Percentiles rank a stretch among this genome's conserved stretches.
phyloP scores from a whole-genome alignment of 30 jellyfish, hydroid and myxozoan genomes.

The Aurelia sp. region DNA sequence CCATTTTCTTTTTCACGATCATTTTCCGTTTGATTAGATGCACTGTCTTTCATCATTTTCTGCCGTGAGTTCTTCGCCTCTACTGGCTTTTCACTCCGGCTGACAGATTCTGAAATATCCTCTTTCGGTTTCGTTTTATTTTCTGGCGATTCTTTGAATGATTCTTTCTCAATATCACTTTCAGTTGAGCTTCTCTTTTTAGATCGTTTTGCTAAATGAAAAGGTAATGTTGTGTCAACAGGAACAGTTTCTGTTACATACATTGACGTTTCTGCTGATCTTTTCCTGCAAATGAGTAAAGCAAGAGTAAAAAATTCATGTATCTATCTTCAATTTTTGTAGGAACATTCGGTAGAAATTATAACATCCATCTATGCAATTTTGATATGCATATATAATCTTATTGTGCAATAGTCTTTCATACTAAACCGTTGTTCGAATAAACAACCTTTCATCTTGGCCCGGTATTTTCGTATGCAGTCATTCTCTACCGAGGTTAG shows the following conservation, averaged over 20 bases:
- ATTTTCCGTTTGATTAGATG: not conserved
- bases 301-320: not conserved
- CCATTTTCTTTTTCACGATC: not conserved
- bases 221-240: conserved; percentile 16
- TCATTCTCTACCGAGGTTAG: too few relatives aligned
- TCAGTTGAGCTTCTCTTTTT: conserved; percentile 7
- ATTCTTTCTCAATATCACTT: not conserved
- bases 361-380: too few relatives aligned
- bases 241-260: conserved; percentile 61
- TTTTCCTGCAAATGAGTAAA: conserved; percentile 31
- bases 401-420: too few relatives aligned
- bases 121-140: not conserved
- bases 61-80: too few relatives aligned
- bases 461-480: too few relatives aligned
- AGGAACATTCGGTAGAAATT: too few relatives aligned
- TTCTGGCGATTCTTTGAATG: not conserved
- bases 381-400: too few relatives aligned
- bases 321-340: too few relatives aligned
- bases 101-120: too few relatives aligned
- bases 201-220: conserved; percentile 40
- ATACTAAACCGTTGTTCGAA: too few relatives aligned
- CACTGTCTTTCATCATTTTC: not conserved
- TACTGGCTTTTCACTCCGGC: too few relatives aligned
- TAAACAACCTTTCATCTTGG: too few relatives aligned
- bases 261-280: conserved; percentile 63